These are phyloP conservation scores for Hozukius guyotensis DNA, from an alignment of 2,797 vertebrate genomes.

Conservation along the genomic window DNA sequence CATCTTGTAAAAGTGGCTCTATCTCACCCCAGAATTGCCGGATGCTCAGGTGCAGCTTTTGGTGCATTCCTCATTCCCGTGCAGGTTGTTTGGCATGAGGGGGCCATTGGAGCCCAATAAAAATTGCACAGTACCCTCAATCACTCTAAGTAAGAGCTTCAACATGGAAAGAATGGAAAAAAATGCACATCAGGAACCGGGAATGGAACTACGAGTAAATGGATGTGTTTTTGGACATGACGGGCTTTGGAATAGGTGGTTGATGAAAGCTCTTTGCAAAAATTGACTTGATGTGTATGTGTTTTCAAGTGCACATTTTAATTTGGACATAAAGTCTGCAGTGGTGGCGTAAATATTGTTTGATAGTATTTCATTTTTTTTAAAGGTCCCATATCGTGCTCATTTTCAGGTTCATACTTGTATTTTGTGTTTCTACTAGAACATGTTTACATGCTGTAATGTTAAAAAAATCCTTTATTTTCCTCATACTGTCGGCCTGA, in stretches of 20 bases:
- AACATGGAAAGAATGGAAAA: constrained; percentile 43
- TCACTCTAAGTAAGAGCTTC: constrained; percentile 62
- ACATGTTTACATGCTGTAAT: no score
- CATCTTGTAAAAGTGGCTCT: constrained; percentile 73
- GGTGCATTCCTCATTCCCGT: constrained; percentile 1
- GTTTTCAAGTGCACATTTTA: neutral
- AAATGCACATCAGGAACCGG: neutral
- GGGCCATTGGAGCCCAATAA: constrained; percentile 34
- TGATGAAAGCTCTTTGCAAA: neutral
- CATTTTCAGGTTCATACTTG: no score
- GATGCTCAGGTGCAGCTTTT: constrained; percentile 48
- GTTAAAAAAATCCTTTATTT: no score
- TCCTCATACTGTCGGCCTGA: no score
- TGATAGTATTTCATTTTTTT: neutral
- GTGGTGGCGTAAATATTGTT: neutral
- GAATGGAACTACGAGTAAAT: neutral
- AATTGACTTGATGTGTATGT: neutral
- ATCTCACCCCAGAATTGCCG: constrained; percentile 71
- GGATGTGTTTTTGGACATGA: neutral
- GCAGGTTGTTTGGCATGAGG: neutral
- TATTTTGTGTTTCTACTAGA: no score
- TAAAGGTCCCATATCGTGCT: no score
- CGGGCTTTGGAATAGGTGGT: neutral
- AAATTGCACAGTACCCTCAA: constrained; percentile 55
- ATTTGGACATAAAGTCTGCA: neutral